Base-by-base conservation (phyloP, 2,797 vertebrate species). In the Triplophysa yarkandensis region DNA sequence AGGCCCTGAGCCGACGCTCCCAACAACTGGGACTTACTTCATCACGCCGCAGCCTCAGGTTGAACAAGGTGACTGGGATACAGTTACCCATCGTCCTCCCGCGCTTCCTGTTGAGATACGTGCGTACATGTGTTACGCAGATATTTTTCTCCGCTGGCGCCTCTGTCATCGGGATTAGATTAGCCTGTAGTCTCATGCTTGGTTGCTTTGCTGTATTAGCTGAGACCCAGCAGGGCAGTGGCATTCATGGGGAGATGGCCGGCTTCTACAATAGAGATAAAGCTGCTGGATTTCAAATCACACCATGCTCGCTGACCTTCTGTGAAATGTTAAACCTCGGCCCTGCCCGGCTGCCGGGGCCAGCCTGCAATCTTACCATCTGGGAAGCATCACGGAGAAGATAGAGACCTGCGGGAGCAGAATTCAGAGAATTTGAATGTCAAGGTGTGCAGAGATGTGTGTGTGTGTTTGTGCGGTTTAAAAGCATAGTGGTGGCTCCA, bases 271-370 rank as follows among this genome's bases (percentile, higher is more conserved):
- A 48, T 55, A 68, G 60, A 77, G 82, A 81, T 80, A 76, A 82
- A 79, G 81, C 80, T 73, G 73, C 75, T 67, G 68, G 81, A 77
- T 80, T 80, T 82, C 66, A 68, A 58, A 79, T 84, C 77, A 76
- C 77, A 77, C 71, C 44, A 72, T 78, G 74, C 71, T 83, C 77
- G 68, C 66, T 82, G 83, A 84, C 81, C 83, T 86, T 84, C 80
- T 83, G 81, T 69, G 73, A 82, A 81, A 83, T 85, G 79, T 78
- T 80, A 73, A 57, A 73, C 67, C 69, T 80, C 70, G 64, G 68
- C 71, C 76, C 75, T 21, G 61, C 69, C 57, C 57, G 28, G n/a
- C n/a, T n/a, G n/a, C n/a, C n/a, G n/a, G n/a, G n/a, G n/a, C n/a
- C n/a, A n/a, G n/a, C n/a, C n/a, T n/a, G n/a, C n/a, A n/a, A 67